phyloP scores from a whole-genome alignment of 2,113 vertebrate genomes.

The Sclerurus mexicanus region DNA sequence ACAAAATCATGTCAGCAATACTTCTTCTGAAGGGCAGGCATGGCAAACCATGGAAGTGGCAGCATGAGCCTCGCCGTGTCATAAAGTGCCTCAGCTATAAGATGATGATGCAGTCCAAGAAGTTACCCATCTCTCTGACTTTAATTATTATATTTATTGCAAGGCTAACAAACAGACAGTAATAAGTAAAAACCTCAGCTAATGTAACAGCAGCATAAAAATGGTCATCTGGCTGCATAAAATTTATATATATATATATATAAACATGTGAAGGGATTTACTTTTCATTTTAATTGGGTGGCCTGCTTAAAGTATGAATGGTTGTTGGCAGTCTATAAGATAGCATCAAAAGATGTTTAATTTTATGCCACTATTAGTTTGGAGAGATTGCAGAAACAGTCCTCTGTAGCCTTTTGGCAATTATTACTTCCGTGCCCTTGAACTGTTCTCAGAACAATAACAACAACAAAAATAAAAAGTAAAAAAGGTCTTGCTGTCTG shows the following conservation, averaged over 20 bases:
- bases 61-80: rapidly evolving
- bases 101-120: not conserved
- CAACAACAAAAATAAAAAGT: not conserved
- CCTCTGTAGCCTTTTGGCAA: not conserved
- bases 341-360: not conserved
- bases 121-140: not conserved
- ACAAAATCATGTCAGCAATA: not conserved
- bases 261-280: not conserved
- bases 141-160: not conserved
- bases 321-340: not conserved
- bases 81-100: not conserved
- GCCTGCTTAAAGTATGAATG: not conserved
- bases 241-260: not conserved
- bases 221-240: not conserved
- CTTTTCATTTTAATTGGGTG: not conserved
- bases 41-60: not conserved
- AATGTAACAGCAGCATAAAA: not conserved
- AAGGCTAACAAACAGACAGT: not conserved
- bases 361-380: not conserved
- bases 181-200: not conserved
- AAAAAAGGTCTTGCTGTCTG: not conserved
- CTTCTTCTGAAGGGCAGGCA: not conserved
- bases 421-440: not conserved
- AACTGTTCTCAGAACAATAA: not conserved
- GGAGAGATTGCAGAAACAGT: not conserved